These are phyloP conservation scores for Crematogaster levior DNA, from an alignment of 2,888 invertebrate species.

Conservation along the genomic window DNA sequence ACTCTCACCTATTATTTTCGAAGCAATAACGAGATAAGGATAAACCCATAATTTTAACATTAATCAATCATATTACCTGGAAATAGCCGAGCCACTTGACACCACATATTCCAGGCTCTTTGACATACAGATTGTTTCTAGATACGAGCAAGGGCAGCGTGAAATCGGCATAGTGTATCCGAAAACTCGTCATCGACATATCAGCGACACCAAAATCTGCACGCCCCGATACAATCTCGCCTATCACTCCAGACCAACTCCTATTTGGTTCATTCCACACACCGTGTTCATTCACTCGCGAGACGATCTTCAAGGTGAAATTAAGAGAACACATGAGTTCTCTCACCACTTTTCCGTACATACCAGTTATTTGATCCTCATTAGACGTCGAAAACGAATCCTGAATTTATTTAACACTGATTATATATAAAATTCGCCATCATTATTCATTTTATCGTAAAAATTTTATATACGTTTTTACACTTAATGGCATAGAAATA, in stretches of 20 bases:
- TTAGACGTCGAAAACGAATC: background rate
- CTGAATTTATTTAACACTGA: slow-evolving; percentile 22
- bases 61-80: slow-evolving; percentile 55
- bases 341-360: slow-evolving; percentile 16
- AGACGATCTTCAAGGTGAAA: slow-evolving; percentile 54
- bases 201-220: slow-evolving; percentile 69
- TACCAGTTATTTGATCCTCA: background rate
- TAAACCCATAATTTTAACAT: background rate
- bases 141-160: slow-evolving; percentile 65
- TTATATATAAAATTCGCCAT: background rate
- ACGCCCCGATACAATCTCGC: slow-evolving; percentile 49
- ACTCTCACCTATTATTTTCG: background rate
- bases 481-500: background rate
- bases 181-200: slow-evolving; percentile 69
- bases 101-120: slow-evolving; percentile 44
- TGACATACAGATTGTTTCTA: slow-evolving; percentile 54
- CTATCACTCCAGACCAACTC: slow-evolving; percentile 74
- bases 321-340: slow-evolving; percentile 59
- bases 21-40: background rate
- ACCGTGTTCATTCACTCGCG: slow-evolving; percentile 8
- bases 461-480: background rate
- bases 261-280: slow-evolving; percentile 19
- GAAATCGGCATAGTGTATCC: slow-evolving; percentile 70
- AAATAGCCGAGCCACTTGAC: slow-evolving; percentile 73
- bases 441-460: background rate